Evolutionary conservation across 2,113 vertebrate genomes (phyloP).

Genomic region (Muntiacus reevesi): DNA sequence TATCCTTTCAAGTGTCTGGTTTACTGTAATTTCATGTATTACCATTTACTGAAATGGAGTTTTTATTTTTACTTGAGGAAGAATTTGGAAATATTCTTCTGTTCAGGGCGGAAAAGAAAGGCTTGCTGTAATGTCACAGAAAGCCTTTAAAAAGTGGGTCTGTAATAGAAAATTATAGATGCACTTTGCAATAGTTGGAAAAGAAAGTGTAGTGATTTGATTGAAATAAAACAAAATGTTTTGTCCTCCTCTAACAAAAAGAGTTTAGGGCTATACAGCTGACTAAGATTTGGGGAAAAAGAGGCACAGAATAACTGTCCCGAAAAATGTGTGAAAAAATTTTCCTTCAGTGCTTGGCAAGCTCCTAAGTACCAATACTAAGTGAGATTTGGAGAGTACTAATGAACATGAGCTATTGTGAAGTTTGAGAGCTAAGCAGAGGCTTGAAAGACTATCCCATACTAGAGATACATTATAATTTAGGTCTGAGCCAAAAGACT

Average conservation of each 20-base stretch:
- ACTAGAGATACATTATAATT: not conserved
- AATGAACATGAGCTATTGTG: not conserved
- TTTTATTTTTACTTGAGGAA: conserved; percentile 63
- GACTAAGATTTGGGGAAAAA: not conserved
- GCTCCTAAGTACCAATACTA: not conserved
- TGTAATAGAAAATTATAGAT: conserved; percentile 72
- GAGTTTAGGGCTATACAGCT: not conserved
- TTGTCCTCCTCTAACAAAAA: conserved; percentile 69
- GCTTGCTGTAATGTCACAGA: conserved; percentile 70
- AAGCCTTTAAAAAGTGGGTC: conserved; percentile 67
- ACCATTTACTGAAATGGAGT: conserved; percentile 70
- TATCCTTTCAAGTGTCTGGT: conserved; percentile 75
- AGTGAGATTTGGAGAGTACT: not conserved
- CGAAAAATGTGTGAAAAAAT: not conserved
- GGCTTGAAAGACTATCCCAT: not conserved
- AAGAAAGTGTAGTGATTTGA: conserved; percentile 75
- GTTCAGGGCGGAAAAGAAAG: not conserved
- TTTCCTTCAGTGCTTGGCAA: not conserved
- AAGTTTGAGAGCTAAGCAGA: not conserved
- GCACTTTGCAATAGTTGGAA: conserved; percentile 62
- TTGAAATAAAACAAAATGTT: conserved; percentile 75
- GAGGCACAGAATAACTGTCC: not conserved
- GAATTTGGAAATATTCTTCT: conserved; percentile 63
- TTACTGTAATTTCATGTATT: conserved; percentile 76
- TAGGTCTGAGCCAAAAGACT: not conserved